Evolutionary conservation across 2,888 invertebrate genomes (phyloP), one percentile per base, ranked within the genome.

Genomic region (Nemotelus nigrinus): DNA sequence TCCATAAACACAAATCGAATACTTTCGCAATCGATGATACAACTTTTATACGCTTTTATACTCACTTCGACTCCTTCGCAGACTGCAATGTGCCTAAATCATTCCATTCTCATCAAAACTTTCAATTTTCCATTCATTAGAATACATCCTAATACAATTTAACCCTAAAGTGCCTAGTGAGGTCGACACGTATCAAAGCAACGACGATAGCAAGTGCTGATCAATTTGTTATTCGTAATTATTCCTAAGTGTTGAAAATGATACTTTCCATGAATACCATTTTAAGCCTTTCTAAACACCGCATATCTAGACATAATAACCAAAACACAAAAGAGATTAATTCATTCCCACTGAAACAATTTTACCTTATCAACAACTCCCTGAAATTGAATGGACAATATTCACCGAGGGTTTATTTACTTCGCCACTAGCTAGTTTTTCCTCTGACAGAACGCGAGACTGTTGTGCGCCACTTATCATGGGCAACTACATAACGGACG

Each of bases 81-180:
- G 7, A 60, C 3, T 3, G 60, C 60, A n/a, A 60, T 41, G 25
- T 57, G 0, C 57, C 48, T 48, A 67, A 67, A 67, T 67, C 67
- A 67, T 67, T 67, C 39, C 50, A 25, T 67, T 67, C 48, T 67
- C 67, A 67, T 47, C 39, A 48, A 48, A 47, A 67, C 67, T 50
- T 67, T 67, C 67, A 48, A 67, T 67, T 67, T 67, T 48, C 67
- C 67, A 48, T 67, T 67, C 50, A 6, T 5, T 48, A 3, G 65
- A 2, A 57, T 25, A 4, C n/a, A 2, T 10, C 3, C 1, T 57
- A 25, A 57, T 10, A 4, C 10, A 25, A 25, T 4, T 25, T 4
- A 2, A 57, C 3, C 10, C 57, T 4, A 25, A 25, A 57, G 10
- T 25, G 57, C 57, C 25, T 4, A 57, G 57, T 2, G 5, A 25